A percentile compares a stretch with the other conserved stretches of the same genome.
These are phyloP conservation scores for Takifugu bimaculatus DNA, from an alignment of 2,113 vertebrate species.

Conservation along the genomic window DNA sequence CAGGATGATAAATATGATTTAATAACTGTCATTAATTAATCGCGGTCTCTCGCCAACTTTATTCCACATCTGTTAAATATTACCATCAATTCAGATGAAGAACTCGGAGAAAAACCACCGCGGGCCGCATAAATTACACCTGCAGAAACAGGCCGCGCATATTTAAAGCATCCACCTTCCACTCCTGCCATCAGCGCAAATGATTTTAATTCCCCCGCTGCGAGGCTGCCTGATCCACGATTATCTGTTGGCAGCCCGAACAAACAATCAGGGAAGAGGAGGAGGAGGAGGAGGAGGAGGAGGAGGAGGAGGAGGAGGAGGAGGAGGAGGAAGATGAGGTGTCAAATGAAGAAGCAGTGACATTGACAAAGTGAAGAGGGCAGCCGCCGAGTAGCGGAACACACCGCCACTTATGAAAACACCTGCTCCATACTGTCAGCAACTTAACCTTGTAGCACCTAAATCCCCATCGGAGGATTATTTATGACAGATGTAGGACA, in stretches of 20 bases:
- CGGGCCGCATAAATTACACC: no score
- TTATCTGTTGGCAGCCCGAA: slow-evolving; percentile 24
- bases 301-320: no score
- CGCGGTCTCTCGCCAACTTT: slow-evolving; percentile 1
- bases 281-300: slow-evolving; percentile 40
- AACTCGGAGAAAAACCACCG: not conserved
- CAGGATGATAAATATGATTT: slow-evolving; percentile 26
- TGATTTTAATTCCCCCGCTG: no score
- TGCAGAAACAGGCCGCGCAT: not conserved
- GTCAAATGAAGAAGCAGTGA: slow-evolving; percentile 39
- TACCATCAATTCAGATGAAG: slow-evolving; percentile 13
- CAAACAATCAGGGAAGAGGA: slow-evolving; percentile 29
- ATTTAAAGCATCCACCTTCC: not conserved
- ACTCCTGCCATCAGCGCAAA: no score
- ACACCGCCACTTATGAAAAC: slow-evolving; percentile 52
- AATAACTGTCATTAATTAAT: slow-evolving; percentile 34
- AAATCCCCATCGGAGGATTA: slow-evolving; percentile 54
- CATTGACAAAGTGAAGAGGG: slow-evolving; percentile 64
- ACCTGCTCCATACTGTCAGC: slow-evolving; percentile 66
- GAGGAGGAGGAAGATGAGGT: not conserved
- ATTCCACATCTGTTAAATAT: slow-evolving; percentile 8
- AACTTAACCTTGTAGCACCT: slow-evolving; percentile 54
- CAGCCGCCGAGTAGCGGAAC: slow-evolving; percentile 39
- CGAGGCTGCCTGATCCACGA: no score
- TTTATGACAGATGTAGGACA: slow-evolving; percentile 46